These are phyloP conservation scores for Syrphus vitripennis DNA, from an alignment of 2,888 invertebrate genomes.

Conservation along the genomic window DNA sequence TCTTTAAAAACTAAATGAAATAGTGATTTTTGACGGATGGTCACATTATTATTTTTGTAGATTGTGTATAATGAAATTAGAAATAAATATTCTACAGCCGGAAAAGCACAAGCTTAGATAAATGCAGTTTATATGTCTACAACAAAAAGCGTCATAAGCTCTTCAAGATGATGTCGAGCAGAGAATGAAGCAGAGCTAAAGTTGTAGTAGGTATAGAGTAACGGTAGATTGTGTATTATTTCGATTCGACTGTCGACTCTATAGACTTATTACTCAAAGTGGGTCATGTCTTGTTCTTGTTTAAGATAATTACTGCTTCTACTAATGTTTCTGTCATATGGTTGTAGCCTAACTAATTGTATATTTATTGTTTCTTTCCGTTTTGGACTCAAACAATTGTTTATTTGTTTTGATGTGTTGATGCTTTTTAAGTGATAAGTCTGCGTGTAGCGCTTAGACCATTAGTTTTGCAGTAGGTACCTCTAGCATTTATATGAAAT, in stretches of 20 bases:
- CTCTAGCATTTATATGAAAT: no score
- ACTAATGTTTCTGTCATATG: conserved; percentile 18
- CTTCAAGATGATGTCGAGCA: neutral
- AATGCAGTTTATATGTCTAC: neutral
- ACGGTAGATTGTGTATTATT: conserved; percentile 34
- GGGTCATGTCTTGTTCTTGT: conserved; percentile 44
- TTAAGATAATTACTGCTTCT: conserved; percentile 36
- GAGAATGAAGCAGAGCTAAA: no score
- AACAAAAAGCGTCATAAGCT: neutral
- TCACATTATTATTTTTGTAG: neutral
- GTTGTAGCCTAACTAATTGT: neutral
- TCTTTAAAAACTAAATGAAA: no score
- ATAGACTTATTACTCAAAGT: conserved; percentile 29
- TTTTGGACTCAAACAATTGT: conserved; percentile 7
- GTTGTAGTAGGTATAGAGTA: neutral
- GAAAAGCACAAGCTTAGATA: neutral
- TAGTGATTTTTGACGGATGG: neutral
- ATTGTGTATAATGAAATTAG: conserved; percentile 60
- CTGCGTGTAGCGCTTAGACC: no score
- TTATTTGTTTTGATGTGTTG: no score
- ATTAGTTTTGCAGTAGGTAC: no score
- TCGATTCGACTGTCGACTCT: neutral
- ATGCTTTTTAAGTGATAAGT: no score
- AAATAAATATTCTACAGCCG: conserved; percentile 15
- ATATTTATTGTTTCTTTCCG: conserved; percentile 13